Conservation (phyloP, 2,888 invertebrate genomes). For the Eurytoma californica region DNA sequence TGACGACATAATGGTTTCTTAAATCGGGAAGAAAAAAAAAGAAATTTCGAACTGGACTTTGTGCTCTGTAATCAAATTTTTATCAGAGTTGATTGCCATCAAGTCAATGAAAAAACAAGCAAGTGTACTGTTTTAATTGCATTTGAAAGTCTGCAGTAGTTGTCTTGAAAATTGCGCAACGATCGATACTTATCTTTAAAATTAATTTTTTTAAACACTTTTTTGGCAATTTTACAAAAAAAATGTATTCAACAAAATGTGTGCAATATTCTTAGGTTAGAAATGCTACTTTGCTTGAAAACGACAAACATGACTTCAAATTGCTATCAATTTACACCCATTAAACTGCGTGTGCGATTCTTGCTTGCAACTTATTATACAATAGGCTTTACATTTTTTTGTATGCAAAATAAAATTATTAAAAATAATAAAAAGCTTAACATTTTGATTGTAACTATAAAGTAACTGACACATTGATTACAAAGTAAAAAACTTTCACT, state of each 20-base stretch:
- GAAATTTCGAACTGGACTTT: conserved; percentile 1
- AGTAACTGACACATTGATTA: no score
- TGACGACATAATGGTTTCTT: conserved; percentile 19
- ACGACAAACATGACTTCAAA: not conserved
- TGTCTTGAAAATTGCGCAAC: not conserved
- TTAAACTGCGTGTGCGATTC: not conserved
- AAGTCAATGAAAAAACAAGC: not conserved
- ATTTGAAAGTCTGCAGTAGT: not conserved
- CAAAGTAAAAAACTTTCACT: no score
- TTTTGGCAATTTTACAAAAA: not conserved
- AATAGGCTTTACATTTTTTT: no score
- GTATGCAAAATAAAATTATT: no score
- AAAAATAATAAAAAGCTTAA: no score
- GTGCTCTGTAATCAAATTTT: not conserved
- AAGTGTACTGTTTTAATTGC: not conserved
- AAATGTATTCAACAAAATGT: not conserved
- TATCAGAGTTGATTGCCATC: not conserved
- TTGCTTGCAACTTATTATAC: not conserved
- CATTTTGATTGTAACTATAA: no score
- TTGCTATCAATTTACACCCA: conserved; percentile 31
- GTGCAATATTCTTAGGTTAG: not conserved
- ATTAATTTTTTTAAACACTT: not conserved
- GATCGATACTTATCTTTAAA: no score
- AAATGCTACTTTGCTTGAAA: not conserved
- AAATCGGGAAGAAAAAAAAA: not conserved